phyloP scores from a whole-genome alignment of 2,797 vertebrate species.

The Oreochromis grahami region DNA sequence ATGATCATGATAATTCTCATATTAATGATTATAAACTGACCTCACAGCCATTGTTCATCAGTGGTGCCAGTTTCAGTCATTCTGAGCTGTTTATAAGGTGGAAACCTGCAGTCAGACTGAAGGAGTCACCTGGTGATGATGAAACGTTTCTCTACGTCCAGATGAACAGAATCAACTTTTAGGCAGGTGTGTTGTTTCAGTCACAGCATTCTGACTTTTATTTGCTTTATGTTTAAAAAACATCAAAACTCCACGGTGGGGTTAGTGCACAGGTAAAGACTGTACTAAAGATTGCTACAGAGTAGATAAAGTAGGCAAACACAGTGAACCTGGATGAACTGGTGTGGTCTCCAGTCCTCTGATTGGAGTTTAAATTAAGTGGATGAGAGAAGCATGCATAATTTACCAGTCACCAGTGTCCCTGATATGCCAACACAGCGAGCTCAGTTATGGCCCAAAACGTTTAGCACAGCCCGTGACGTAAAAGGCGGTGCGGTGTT shows the following conservation, averaged over 20 bases:
- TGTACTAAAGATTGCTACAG: neutral
- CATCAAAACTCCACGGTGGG: rapidly evolving
- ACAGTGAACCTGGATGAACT: neutral
- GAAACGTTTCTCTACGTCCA: neutral
- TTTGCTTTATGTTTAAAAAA: neutral
- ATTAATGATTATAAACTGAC: neutral
- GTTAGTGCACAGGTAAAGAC: neutral
- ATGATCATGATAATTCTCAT: neutral
- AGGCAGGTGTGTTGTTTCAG: neutral
- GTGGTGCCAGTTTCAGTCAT: neutral
- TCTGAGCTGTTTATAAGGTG: neutral
- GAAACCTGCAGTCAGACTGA: neutral
- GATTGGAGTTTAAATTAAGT: neutral
- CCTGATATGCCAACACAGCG: neutral
- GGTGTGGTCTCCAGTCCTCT: neutral
- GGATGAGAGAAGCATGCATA: neutral
- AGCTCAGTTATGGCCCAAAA: neutral
- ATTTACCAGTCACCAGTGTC: neutral
- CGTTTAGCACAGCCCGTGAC: neutral
- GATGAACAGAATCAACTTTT: neutral
- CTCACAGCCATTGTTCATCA: neutral
- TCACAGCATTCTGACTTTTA: neutral
- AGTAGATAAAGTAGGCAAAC: neutral
- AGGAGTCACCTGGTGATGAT: neutral
- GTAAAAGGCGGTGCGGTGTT: neutral